These are phyloP conservation scores for Trematomus loennbergii DNA, from an alignment of 2,113 vertebrate genomes.

Conservation along the genomic window DNA sequence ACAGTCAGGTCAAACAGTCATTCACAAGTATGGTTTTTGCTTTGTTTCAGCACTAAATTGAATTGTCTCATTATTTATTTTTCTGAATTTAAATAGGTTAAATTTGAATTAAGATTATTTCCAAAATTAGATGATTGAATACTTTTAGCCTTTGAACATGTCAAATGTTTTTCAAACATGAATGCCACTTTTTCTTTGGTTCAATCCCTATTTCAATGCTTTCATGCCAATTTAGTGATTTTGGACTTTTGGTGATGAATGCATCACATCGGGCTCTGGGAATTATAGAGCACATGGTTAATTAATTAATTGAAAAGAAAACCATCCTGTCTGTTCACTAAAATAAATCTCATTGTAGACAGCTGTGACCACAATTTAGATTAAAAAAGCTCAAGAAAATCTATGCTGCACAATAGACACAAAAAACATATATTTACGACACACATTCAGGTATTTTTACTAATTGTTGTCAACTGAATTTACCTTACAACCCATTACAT, in stretches of 20 bases:
- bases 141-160: neutral
- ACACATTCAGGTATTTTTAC: too few species aligned
- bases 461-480: constrained; percentile 52
- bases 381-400: too few species aligned
- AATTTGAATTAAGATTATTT: neutral
- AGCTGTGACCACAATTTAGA: too few species aligned
- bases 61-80: neutral
- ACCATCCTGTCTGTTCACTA: too few species aligned
- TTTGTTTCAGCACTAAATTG: neutral
- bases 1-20: too few species aligned
- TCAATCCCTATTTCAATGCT: neutral
- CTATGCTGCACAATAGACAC: too few species aligned
- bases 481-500: constrained; percentile 64
- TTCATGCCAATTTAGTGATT: neutral
- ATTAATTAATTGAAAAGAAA: neutral
- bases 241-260: neutral
- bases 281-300: neutral
- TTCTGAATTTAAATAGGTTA: neutral
- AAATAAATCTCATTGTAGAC: too few species aligned
- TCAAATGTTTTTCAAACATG: neutral
- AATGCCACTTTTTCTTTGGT: neutral
- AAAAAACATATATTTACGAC: too few species aligned
- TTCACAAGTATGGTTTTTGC: neutral
- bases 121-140: neutral
- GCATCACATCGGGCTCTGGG: neutral